These are phyloP conservation scores for Amniataba percoides DNA, from an alignment of 2,797 vertebrate genomes.

Conservation along the genomic window DNA sequence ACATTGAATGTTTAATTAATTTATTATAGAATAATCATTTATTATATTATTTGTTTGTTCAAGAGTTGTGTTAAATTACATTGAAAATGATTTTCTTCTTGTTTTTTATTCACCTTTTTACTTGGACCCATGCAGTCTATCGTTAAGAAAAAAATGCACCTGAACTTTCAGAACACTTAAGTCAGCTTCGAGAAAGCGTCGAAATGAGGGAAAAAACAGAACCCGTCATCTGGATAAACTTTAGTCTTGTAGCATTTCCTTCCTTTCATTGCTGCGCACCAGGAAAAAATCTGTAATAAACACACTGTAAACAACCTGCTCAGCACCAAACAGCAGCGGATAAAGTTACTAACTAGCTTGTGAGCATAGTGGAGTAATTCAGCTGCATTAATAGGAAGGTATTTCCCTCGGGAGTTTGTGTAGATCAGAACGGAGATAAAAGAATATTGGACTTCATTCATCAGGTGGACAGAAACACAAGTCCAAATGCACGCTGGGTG, in stretches of 20 bases:
- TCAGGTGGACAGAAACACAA: neutral
- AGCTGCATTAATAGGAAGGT: neutral
- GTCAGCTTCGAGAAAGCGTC: no score
- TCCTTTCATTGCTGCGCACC: no score
- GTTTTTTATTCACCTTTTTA: neutral
- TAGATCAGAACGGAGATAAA: neutral
- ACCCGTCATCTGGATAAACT: no score
- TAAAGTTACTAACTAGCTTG: neutral
- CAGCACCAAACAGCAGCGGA: neutral
- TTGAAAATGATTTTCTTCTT: neutral
- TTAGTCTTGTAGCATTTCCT: no score
- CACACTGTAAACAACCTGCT: neutral
- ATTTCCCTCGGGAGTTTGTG: neutral
- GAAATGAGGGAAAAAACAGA: no score
- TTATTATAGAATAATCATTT: no score
- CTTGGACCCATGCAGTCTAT: neutral
- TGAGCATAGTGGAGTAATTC: neutral
- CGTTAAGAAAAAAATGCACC: neutral
- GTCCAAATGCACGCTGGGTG: neutral
- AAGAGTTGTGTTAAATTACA: neutral
- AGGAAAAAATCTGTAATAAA: neutral
- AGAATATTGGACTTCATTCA: neutral
- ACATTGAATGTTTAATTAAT: neutral
- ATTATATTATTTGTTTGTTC: no score
- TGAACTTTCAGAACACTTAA: no score